Percentiles rank a stretch among this genome's conserved stretches.
These are phyloP conservation scores for Chloropsis cyanopogon DNA, from an alignment of 2,113 vertebrate genomes.

Conservation along the genomic window DNA sequence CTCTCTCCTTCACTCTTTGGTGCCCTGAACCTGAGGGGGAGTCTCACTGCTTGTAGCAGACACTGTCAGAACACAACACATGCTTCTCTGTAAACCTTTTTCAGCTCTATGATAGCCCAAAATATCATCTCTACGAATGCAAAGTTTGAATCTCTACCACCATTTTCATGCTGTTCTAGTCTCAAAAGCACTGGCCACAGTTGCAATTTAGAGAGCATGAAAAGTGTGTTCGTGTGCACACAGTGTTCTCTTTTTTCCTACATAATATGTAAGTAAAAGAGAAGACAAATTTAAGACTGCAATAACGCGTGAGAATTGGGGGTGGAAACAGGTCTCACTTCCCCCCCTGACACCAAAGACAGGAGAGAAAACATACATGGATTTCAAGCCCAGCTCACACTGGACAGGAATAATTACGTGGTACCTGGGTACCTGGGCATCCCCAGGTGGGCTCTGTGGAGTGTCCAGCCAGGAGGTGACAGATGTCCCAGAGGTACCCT, in stretches of 20 bases:
- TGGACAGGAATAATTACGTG: background rate
- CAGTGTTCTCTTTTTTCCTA: background rate
- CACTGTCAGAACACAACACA: background rate
- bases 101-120: background rate
- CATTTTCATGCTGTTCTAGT: background rate
- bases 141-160: background rate
- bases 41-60: background rate
- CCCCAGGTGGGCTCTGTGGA: background rate
- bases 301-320: background rate
- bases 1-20: background rate
- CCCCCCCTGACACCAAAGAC: background rate
- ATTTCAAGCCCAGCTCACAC: background rate
- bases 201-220: background rate
- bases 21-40: background rate
- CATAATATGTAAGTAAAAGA: background rate
- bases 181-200: background rate
- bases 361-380: background rate
- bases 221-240: accelerated
- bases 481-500: background rate
- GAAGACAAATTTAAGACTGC: background rate
- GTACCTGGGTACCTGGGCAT: accelerated
- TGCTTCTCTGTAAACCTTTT: background rate
- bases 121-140: background rate
- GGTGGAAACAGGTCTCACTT: background rate
- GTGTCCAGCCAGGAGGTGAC: background rate